Conservation (phyloP, 2,113 vertebrate species). For the Elephantulus edwardii region DNA sequence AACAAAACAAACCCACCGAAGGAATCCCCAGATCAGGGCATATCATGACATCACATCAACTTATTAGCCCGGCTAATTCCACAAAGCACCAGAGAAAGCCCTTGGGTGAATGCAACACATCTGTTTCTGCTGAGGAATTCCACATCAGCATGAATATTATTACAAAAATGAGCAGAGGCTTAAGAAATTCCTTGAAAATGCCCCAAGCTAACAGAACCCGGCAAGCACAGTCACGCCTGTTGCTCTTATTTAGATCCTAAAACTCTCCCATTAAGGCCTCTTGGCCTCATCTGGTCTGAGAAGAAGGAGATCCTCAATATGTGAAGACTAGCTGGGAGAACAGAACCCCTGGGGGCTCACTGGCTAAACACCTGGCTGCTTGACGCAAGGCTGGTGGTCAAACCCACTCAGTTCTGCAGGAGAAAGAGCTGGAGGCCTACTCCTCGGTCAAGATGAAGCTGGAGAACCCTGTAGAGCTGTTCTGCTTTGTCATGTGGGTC, state of each 20-base stretch:
- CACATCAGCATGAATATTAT: not conserved
- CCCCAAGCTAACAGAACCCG: not conserved
- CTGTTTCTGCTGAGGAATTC: not conserved
- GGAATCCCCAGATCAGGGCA: not conserved
- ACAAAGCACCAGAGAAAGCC: not conserved
- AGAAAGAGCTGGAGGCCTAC: too few species aligned
- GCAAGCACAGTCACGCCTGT: not conserved
- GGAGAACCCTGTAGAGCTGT: not conserved
- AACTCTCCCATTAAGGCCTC: not conserved
- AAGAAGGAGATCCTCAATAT: not conserved
- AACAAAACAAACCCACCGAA: not conserved
- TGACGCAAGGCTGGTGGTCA: too few species aligned
- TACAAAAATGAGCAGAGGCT: conserved; percentile 19
- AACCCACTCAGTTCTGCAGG: too few species aligned
- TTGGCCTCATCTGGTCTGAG: not conserved
- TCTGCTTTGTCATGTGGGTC: not conserved
- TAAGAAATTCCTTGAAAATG: conserved; percentile 26
- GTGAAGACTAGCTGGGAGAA: not conserved
- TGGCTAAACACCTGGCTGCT: too few species aligned
- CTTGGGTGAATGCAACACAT: not conserved
- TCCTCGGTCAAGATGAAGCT: too few species aligned
- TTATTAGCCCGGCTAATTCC: not conserved
- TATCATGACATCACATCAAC: not conserved
- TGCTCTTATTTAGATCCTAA: not conserved
- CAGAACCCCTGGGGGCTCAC: too few species aligned